These are phyloP conservation scores for Hexactinellida sp. DNA, from an alignment of 37 sponge, comb jelly and placozoan genomes.

Conservation along the genomic window DNA sequence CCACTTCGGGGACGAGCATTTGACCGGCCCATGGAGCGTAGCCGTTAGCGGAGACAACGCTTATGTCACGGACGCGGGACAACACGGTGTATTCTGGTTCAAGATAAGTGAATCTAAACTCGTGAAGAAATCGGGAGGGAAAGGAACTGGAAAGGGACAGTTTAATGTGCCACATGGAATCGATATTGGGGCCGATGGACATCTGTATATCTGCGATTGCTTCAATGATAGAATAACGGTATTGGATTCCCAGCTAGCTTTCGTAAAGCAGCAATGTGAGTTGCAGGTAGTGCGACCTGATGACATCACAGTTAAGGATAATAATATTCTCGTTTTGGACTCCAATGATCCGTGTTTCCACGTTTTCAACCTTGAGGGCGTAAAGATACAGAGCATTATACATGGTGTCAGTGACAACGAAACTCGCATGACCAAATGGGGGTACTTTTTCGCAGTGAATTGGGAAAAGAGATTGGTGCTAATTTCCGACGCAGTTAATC, in stretches of 20 bases:
- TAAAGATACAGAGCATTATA: background rate
- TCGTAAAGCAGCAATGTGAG: background rate
- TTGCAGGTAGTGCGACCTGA: background rate
- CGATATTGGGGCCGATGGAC: background rate
- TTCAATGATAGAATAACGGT: slow-evolving; percentile 11
- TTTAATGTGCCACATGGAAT: slow-evolving; percentile 11
- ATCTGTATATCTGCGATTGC: background rate
- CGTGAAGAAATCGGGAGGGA: background rate
- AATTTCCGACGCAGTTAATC: background rate
- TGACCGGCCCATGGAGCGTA: slow-evolving; percentile 7
- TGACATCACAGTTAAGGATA: background rate
- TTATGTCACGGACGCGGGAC: background rate
- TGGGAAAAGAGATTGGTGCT: background rate
- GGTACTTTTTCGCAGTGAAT: background rate
- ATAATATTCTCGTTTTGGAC: background rate
- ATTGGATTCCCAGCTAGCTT: background rate
- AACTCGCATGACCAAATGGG: background rate
- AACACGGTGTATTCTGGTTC: slow-evolving; percentile 13
- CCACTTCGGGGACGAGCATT: background rate
- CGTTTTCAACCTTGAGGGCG: background rate
- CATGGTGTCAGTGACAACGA: background rate
- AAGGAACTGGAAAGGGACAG: slow-evolving; percentile 1
- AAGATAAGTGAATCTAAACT: background rate
- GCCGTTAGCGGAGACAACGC: background rate
- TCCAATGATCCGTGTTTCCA: background rate